Conservation (phyloP, 2,797 vertebrate genomes). For the Coendou prehensilis region DNA sequence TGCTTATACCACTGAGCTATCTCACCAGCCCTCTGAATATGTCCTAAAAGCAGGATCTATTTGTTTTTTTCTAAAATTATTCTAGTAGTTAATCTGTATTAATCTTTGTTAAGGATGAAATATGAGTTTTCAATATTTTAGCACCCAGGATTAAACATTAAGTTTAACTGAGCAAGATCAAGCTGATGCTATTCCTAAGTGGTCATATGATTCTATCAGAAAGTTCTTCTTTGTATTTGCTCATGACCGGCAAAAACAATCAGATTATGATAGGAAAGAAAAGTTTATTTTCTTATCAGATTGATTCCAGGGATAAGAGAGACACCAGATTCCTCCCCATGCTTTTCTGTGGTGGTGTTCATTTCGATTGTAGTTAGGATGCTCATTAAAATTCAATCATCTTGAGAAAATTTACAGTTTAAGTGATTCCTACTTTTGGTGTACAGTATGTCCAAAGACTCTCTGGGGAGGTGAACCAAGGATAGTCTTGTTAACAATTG, state of each 20-base stretch:
- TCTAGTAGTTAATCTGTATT: neutral
- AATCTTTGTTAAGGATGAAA: neutral
- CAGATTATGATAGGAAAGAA: neutral
- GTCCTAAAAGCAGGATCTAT: neutral
- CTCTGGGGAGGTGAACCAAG: neutral
- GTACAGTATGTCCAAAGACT: neutral
- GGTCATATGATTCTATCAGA: neutral
- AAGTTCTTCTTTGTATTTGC: neutral
- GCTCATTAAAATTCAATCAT: neutral
- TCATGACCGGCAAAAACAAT: neutral
- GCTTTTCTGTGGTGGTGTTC: neutral
- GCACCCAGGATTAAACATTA: neutral
- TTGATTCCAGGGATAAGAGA: neutral
- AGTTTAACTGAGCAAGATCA: neutral
- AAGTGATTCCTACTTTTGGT: neutral
- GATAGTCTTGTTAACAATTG: neutral
- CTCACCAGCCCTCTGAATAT: no score
- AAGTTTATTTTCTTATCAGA: conserved; percentile 2
- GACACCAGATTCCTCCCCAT: neutral
- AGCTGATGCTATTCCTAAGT: neutral
- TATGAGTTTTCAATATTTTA: neutral
- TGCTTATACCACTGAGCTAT: no score
- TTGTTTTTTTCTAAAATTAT: neutral
- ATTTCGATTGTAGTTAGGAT: neutral
- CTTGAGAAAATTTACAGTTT: neutral